phyloP scores from a whole-genome alignment of 1,140 invertebrate species.

The Xylocopa sonorina region DNA sequence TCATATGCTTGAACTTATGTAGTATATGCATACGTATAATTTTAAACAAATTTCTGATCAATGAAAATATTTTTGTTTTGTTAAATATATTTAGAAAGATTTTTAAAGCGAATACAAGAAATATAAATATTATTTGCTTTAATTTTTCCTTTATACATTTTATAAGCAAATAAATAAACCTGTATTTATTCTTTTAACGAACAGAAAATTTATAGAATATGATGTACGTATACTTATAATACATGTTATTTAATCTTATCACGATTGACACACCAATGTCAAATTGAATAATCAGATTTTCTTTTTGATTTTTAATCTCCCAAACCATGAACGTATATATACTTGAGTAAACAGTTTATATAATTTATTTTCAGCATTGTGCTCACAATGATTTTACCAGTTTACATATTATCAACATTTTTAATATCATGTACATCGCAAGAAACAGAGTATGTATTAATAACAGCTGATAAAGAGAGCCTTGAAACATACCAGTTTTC shows the following conservation, averaged over 20 bases:
- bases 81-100: not conserved
- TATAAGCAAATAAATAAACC: too few species aligned
- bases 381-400: not conserved
- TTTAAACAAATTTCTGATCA: not conserved
- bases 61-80: not conserved
- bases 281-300: not conserved
- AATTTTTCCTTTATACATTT: too few species aligned
- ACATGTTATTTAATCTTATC: not conserved
- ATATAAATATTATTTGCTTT: too few species aligned
- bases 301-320: constrained; percentile 3
- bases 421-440: constrained; percentile 4
- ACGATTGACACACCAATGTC: not conserved
- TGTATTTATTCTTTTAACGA: not conserved
- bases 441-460: constrained; percentile 6
- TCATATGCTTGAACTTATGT: too few species aligned
- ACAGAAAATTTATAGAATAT: not conserved
- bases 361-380: constrained; percentile 7
- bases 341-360: not conserved
- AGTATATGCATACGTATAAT: not conserved
- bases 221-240: not conserved
- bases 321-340: constrained; percentile 5
- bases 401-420: not conserved
- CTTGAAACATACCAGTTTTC: not conserved
- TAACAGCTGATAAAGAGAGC: not conserved
- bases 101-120: not conserved